A percentile compares a stretch with the other conserved stretches of the same genome.
phyloP scores from a whole-genome alignment of 2,797 vertebrate genomes.

The Sitta carolinensis region DNA sequence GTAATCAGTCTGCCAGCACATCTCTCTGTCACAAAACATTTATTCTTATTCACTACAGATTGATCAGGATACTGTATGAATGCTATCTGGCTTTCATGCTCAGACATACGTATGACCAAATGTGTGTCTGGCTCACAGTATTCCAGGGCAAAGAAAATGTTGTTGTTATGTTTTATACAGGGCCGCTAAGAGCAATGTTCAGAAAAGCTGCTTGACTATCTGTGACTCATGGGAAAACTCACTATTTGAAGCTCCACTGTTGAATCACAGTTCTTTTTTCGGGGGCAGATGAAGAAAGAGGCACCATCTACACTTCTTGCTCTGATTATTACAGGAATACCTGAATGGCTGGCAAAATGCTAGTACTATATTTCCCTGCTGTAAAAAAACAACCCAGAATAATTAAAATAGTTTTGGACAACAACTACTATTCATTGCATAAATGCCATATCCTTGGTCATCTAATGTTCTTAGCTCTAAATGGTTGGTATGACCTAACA shows the following conservation, averaged over 20 bases:
- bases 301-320: not conserved
- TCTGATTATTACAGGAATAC: not conserved
- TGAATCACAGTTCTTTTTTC: not conserved
- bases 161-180: not conserved
- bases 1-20: not conserved
- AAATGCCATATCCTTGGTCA: not conserved
- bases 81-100: not conserved
- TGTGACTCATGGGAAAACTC: not conserved
- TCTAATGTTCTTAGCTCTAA: not conserved
- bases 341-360: not conserved
- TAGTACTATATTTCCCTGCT: not conserved
- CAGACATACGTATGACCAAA: not conserved
- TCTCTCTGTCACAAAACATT: not conserved
- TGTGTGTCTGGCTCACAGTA: not conserved
- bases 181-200: not conserved
- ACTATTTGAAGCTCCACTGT: accelerated
- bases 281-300: not conserved
- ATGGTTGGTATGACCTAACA: not conserved
- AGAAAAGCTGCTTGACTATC: not conserved
- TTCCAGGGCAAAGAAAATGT: not conserved
- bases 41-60: not conserved
- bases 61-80: not conserved
- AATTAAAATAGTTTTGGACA: not conserved
- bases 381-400: too few relatives aligned
- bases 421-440: not conserved